Percentiles rank a stretch among this genome's conserved stretches.
phyloP scores from a whole-genome alignment of 2,888 invertebrate species.

The Nephrotoma flavescens region DNA sequence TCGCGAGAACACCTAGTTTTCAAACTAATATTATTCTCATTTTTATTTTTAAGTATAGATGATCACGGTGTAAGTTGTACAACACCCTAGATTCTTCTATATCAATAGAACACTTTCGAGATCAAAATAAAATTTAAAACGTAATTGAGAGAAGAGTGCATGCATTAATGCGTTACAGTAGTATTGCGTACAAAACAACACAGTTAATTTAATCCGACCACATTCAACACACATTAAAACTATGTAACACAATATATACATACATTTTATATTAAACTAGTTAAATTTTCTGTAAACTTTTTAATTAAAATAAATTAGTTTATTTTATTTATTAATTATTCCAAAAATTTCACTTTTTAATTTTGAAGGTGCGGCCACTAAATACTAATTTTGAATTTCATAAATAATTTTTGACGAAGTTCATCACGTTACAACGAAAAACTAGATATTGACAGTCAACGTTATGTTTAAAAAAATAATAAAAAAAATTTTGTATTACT shows the following conservation, averaged over 20 bases:
- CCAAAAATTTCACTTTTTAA: not conserved
- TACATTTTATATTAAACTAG: not conserved
- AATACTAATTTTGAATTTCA: not conserved
- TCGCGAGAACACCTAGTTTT: not conserved
- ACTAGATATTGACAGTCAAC: not conserved
- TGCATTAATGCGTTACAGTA: too few species aligned
- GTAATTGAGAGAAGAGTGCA: too few species aligned
- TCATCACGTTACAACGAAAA: not conserved
- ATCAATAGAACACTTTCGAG: too few species aligned
- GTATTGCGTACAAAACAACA: too few species aligned
- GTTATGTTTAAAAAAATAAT: not conserved
- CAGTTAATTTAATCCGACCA: not conserved
- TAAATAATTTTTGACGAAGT: not conserved
- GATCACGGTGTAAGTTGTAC: too few species aligned
- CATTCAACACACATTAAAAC: not conserved
- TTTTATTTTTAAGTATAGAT: too few species aligned
- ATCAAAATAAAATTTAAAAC: too few species aligned
- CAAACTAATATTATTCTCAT: too few species aligned
- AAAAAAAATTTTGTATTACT: not conserved
- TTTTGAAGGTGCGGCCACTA: not conserved
- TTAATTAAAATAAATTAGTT: too few species aligned
- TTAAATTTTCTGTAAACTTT: not conserved
- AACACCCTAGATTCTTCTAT: too few species aligned
- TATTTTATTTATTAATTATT: not conserved
- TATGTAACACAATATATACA: not conserved